Percentiles rank a stretch among this genome's conserved stretches.
These are phyloP conservation scores for Siniperca obscura DNA, from an alignment of 2,797 vertebrate genomes.

Conservation along the genomic window DNA sequence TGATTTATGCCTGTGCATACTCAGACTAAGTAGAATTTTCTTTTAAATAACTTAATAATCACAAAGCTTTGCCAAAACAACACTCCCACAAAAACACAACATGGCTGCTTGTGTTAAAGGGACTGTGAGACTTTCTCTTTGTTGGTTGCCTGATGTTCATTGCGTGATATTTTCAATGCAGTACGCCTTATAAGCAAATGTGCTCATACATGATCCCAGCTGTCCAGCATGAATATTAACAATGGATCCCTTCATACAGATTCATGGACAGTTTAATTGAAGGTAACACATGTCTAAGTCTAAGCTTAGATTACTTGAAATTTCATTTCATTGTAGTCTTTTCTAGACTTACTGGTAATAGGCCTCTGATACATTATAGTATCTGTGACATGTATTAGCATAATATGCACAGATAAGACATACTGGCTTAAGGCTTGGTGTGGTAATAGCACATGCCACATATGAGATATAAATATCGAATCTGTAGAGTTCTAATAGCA, in stretches of 20 bases:
- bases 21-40: slow-evolving; percentile 11
- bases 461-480: slow-evolving; percentile 19
- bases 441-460: background rate
- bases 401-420: slow-evolving; percentile 28
- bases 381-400: slow-evolving; percentile 40
- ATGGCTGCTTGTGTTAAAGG: slow-evolving; percentile 87
- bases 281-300: slow-evolving; percentile 28
- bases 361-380: slow-evolving; percentile 9
- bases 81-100: background rate
- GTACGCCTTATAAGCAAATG: background rate
- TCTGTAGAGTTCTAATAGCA: background rate
- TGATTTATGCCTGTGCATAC: slow-evolving; percentile 28
- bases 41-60: slow-evolving; percentile 30
- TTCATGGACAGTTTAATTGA: slow-evolving; percentile 30
- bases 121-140: slow-evolving; percentile 92
- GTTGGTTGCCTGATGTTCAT: slow-evolving; percentile 82
- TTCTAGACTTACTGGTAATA: slow-evolving; percentile 26
- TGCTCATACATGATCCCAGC: slow-evolving; percentile 29
- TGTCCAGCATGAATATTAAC: slow-evolving; percentile 21
- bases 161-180: background rate
- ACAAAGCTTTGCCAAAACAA: slow-evolving; percentile 7
- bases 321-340: slow-evolving; percentile 40
- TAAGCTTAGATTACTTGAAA: slow-evolving; percentile 36
- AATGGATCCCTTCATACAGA: slow-evolving; percentile 19
- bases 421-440: background rate